Evolutionary conservation across 2,888 invertebrate genomes (phyloP).

Genomic region (Operophtera brumata): DNA sequence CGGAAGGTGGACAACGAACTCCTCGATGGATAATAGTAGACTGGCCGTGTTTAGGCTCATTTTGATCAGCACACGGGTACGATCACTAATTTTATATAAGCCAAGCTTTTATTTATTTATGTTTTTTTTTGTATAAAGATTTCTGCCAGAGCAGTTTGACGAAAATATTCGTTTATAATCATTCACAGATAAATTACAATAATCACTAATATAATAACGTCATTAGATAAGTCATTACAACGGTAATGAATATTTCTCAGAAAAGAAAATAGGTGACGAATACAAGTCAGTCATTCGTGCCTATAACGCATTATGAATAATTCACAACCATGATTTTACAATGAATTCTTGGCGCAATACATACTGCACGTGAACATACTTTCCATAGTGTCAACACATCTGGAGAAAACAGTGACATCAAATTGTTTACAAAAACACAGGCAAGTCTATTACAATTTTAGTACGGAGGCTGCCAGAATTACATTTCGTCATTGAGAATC

Average conservation of each 20-base stretch:
- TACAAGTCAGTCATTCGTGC: conserved; percentile 45
- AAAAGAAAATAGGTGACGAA: conserved; percentile 62
- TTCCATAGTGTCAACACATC: conserved; percentile 50
- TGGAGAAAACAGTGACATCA: conserved; percentile 13
- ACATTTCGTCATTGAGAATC: conserved; percentile 24
- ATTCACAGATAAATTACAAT: conserved; percentile 3
- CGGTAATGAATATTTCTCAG: conserved; percentile 44
- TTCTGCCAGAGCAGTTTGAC: no score
- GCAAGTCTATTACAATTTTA: conserved; percentile 18
- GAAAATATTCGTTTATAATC: no score
- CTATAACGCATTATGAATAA: conserved; percentile 62
- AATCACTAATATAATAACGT: neutral
- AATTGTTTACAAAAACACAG: conserved; percentile 22
- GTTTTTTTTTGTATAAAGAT: no score
- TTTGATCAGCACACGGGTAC: no score
- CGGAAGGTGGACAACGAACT: no score
- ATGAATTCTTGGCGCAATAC: conserved; percentile 49
- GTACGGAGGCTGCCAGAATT: conserved; percentile 28
- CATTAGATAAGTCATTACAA: conserved; percentile 19
- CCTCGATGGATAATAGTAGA: no score
- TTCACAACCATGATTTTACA: conserved; percentile 53
- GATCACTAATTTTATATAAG: no score
- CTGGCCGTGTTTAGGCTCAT: no score
- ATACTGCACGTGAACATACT: conserved; percentile 42
- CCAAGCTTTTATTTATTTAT: no score